phyloP scores from a whole-genome alignment of 2,113 vertebrate genomes.

The Cyprinus carpio region DNA sequence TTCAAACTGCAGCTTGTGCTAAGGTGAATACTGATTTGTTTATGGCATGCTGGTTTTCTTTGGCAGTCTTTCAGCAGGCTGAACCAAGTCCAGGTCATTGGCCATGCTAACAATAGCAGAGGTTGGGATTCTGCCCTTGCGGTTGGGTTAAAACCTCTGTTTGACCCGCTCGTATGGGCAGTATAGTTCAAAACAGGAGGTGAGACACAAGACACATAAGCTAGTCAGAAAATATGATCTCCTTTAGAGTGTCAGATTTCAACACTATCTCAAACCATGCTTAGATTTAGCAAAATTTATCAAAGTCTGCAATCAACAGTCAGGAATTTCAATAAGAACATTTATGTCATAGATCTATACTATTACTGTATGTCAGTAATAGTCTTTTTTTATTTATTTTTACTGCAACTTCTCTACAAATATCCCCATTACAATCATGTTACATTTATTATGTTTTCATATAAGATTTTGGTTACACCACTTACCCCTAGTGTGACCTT shows the following conservation, averaged over 20 bases:
- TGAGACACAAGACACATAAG: neutral
- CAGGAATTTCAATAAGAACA: neutral
- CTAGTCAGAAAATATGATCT: neutral
- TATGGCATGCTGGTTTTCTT: neutral
- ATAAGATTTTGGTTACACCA: neutral
- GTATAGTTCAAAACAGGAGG: neutral
- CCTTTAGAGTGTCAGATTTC: neutral
- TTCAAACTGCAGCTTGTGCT: neutral
- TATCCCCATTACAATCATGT: no score
- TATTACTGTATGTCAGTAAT: no score
- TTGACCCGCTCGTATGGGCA: neutral
- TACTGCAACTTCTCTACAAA: no score
- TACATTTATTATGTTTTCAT: no score
- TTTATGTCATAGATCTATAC: no score
- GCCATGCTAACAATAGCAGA: neutral
- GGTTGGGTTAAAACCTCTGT: neutral
- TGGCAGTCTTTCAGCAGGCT: neutral
- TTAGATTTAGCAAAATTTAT: neutral
- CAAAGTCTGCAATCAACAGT: neutral
- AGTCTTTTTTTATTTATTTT: no score
- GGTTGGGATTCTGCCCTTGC: neutral
- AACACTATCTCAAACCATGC: neutral
- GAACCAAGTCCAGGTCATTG: no score
- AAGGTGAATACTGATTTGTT: conserved; percentile 36
- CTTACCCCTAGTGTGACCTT: neutral